Evolutionary conservation across 2,888 invertebrate genomes (phyloP).

Genomic region (Beris morrisii): DNA sequence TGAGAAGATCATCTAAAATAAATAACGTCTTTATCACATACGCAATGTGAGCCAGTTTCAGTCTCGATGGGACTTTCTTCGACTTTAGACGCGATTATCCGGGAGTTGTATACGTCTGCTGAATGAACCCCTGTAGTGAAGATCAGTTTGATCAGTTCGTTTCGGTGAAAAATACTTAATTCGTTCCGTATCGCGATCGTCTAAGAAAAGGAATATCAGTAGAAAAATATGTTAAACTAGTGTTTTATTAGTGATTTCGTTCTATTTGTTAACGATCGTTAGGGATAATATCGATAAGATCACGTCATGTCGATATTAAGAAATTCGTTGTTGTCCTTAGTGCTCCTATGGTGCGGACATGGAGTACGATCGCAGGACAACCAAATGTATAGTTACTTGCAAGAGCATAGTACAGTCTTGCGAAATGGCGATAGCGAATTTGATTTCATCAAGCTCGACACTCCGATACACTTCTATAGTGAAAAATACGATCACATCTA

Average conservation of each 20-base stretch:
- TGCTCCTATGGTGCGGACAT: conserved; percentile 5
- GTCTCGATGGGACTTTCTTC: conserved; percentile 30
- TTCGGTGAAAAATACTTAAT: too few relatives aligned
- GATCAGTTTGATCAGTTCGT: too few relatives aligned
- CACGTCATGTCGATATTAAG: background rate
- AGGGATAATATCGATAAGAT: too few relatives aligned
- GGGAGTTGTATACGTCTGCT: conserved; percentile 1
- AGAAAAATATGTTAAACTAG: background rate
- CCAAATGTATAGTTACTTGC: conserved; percentile 32
- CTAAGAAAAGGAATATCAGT: background rate
- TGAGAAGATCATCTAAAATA: too few relatives aligned
- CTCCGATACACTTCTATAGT: conserved; percentile 78
- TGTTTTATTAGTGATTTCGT: background rate
- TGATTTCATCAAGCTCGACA: conserved; percentile 48
- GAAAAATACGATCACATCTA: conserved; percentile 73
- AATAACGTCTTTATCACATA: too few relatives aligned
- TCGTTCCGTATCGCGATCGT: background rate
- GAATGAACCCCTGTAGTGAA: conserved; percentile 12
- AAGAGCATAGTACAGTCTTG: conserved; percentile 41
- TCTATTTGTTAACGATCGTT: too few relatives aligned
- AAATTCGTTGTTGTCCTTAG: background rate
- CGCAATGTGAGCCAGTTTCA: conserved; percentile 9
- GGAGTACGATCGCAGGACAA: conserved; percentile 12
- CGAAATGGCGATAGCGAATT: conserved; percentile 51
- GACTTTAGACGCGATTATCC: conserved; percentile 31